Base-by-base conservation (phyloP, 2,888 invertebrate species). In the Augiades crinisus region DNA sequence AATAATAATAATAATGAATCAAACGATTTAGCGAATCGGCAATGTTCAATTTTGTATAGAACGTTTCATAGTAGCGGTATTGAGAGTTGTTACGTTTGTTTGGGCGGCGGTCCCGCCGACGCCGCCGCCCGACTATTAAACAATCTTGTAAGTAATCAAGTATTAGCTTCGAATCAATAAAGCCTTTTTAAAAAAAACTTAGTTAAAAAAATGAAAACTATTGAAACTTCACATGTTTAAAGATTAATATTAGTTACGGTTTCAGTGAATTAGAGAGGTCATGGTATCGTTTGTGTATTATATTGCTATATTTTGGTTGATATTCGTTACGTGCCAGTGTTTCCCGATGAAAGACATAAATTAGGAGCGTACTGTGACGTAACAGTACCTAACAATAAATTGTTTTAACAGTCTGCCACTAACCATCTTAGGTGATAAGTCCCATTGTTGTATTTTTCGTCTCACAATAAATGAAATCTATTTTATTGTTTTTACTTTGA, bases 381-480 rank as follows among this genome's bases (percentile, higher is more conserved):
- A 59, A 61, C 60, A 46, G 63, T 63, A 70, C 72, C 66, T 75
- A 74, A 73, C 76, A 71, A 71, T 60, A 67, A 68, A 76, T 86
- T 86, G 86, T 85, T 85, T 85, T 82, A 79, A 84, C 87, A 82
- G 84, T 86, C 87, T 84, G 81, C 88, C 86, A 88, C 87, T 89
- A 88, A 88, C 86, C 87, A 87, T 87, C 81, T 76, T 89, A 89
- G 88, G 73, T 87, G 65, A 84, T 89, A 89, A 89, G 89, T 86
- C 87, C 89, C 88, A 89, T 89, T 89, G 89, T 89, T 89, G 89
- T 89, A 89, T 87, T 88, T 89, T 89, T 89, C 88, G 89, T 89
- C 89, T 89, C 89, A 89, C 88, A 89, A 88, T 89, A 89, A 89
- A 89, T 89, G 89, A 88, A 89, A 88, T 88, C 89, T 89, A 89